A percentile compares a stretch with the other conserved stretches of the same genome.
Conservation (phyloP, 2,113 vertebrate genomes). For the Polyodon spathula region DNA sequence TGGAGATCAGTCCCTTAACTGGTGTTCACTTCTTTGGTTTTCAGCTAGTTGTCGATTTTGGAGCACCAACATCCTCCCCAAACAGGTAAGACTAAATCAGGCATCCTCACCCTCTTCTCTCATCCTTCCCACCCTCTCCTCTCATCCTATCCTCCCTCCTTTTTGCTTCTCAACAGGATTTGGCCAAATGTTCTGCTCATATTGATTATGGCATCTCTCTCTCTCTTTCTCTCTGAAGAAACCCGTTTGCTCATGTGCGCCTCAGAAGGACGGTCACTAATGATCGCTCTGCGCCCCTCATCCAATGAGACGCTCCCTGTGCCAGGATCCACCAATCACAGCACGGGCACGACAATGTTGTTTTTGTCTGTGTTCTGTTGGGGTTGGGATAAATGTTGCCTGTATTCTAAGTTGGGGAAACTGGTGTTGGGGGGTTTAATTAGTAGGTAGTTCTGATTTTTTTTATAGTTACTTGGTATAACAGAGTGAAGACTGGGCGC, state of each 20-base stretch:
- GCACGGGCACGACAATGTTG: too few species aligned
- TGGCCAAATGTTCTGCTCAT: too few species aligned
- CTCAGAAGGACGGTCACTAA: conserved; percentile 73
- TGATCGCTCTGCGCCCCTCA: conserved; percentile 70
- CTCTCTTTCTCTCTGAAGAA: conserved; percentile 42
- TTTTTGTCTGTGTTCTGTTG: too few species aligned
- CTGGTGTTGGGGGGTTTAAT: too few species aligned
- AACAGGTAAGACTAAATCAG: conserved; percentile 57
- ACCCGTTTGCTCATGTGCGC: conserved; percentile 67
- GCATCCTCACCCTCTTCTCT: neutral
- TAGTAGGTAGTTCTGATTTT: too few species aligned
- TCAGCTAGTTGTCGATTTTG: conserved; percentile 46
- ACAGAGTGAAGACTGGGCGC: too few species aligned
- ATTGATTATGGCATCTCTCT: neutral
- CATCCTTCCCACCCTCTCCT: too few species aligned
- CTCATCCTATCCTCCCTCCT: neutral
- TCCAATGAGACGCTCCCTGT: conserved; percentile 57
- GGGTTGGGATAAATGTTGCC: too few species aligned
- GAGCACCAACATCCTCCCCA: conserved; percentile 46
- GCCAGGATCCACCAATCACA: too few species aligned
- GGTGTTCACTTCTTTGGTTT: neutral
- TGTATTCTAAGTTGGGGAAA: too few species aligned
- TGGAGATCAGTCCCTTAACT: neutral
- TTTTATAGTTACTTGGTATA: too few species aligned
- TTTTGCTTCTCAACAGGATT: neutral